A percentile compares a stretch with the other conserved stretches of the same genome.
Conservation (phyloP, 53 echinoderm and acorn worm genomes). For the Antedon mediterranea region DNA sequence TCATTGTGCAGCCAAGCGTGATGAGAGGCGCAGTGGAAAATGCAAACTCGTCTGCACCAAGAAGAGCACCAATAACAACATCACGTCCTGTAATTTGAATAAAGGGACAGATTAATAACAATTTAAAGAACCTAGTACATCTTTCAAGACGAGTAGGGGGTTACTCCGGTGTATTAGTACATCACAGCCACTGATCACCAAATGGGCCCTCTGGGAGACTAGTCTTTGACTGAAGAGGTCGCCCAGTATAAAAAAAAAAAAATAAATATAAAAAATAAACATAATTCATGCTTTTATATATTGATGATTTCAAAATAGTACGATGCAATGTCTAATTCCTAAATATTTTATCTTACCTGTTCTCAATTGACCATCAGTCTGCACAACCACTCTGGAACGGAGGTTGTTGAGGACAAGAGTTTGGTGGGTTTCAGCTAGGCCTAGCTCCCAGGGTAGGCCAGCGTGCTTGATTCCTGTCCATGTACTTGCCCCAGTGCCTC, state of each 20-base stretch:
- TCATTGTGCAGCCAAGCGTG: constrained; percentile 92
- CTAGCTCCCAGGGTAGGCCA: constrained; percentile 98
- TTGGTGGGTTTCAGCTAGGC: constrained; percentile 92
- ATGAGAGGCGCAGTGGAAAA: constrained; percentile 96
- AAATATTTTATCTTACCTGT: constrained; percentile 85
- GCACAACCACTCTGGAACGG: constrained; percentile 90
- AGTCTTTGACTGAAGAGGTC: no score
- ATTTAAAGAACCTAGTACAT: no score
- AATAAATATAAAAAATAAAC: no score
- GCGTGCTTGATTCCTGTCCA: constrained; percentile 99
- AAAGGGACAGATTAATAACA: no score
- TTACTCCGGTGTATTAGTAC: no score
- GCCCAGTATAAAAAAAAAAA: no score
- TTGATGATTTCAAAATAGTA: no score
- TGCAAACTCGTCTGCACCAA: constrained; percentile 98
- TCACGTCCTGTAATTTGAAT: constrained; percentile 83
- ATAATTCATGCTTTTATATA: no score
- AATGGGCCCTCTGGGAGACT: no score
- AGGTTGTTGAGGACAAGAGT: constrained; percentile 83
- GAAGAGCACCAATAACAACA: constrained; percentile 77
- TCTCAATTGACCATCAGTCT: constrained; percentile 96
- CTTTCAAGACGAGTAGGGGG: no score
- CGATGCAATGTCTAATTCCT: no score
- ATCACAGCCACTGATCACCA: no score
- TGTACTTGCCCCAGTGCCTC: constrained; percentile 93